Conservation (phyloP, 2,113 vertebrate genomes). For the Epinephelus moara region DNA sequence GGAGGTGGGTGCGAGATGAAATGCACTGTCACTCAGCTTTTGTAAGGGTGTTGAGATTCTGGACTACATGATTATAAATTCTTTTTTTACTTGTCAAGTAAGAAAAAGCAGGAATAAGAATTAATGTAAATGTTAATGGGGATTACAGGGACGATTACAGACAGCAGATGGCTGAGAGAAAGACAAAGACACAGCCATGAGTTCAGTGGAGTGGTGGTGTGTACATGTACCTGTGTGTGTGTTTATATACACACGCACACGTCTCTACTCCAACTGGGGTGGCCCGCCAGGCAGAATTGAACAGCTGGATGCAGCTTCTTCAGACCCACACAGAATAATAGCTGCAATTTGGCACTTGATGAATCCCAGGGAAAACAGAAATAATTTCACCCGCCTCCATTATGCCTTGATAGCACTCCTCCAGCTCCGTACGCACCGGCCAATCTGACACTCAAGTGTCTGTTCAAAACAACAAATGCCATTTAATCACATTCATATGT, state of each 20-base stretch:
- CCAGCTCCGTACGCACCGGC: conserved; percentile 27
- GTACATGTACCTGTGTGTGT: conserved; percentile 40
- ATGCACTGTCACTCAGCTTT: conserved; percentile 60
- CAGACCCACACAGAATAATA: conserved; percentile 62
- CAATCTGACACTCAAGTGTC: conserved; percentile 51
- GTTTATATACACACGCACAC: not conserved
- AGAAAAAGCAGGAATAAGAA: conserved; percentile 19
- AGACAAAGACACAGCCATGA: conserved; percentile 39
- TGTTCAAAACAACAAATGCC: conserved; percentile 51
- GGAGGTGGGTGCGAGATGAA: conserved; percentile 51
- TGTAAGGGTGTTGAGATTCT: conserved; percentile 25
- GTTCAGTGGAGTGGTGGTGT: conserved; percentile 9
- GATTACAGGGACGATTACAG: conserved; percentile 28
- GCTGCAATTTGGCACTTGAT: conserved; percentile 77
- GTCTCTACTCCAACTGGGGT: conserved; percentile 40
- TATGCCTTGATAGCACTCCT: conserved; percentile 30
- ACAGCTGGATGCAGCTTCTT: conserved; percentile 73
- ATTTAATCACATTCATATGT: conserved; percentile 64
- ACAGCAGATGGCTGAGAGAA: conserved; percentile 20
- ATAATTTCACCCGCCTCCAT: conserved; percentile 47
- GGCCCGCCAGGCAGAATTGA: conserved; percentile 52
- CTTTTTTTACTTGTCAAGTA: conserved; percentile 34
- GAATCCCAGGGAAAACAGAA: conserved; percentile 62
- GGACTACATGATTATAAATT: conserved; percentile 40
- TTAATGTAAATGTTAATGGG: conserved; percentile 14